Conservation (phyloP, 2,797 vertebrate genomes). For the Pseudochaenichthys georgianus region DNA sequence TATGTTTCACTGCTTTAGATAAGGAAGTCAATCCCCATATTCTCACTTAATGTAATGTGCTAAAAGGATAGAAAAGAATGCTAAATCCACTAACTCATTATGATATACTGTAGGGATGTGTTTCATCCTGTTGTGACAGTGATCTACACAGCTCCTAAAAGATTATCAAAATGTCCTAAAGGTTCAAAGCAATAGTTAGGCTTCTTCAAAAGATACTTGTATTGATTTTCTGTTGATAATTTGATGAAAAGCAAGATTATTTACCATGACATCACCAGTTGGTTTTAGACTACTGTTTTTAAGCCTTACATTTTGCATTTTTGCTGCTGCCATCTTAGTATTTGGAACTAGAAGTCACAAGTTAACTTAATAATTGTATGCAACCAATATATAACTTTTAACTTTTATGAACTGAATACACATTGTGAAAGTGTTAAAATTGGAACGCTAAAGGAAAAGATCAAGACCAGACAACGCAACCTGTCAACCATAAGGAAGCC, state of each 20-base stretch:
- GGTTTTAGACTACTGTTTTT: too few relatives aligned
- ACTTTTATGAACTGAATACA: too few relatives aligned
- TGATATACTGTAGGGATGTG: neutral
- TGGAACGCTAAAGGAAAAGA: too few relatives aligned
- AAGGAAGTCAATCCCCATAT: neutral
- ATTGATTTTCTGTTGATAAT: neutral
- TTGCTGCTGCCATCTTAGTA: too few relatives aligned
- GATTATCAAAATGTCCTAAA: neutral
- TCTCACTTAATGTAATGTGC: neutral
- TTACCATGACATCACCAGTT: too few relatives aligned
- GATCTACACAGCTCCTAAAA: neutral
- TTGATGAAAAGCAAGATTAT: neutral
- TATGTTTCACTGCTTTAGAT: conserved; percentile 13
- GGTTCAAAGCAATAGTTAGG: neutral
- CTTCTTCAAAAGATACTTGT: neutral
- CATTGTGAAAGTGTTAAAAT: too few relatives aligned
- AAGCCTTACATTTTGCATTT: too few relatives aligned
- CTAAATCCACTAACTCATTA: neutral
- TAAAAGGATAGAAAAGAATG: neutral
- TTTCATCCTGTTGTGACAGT: neutral
- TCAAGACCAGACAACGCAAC: too few relatives aligned
- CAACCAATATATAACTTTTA: too few relatives aligned
- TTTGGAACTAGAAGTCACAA: too few relatives aligned
- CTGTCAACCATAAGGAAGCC: too few relatives aligned
- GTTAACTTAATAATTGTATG: too few relatives aligned